Conservation (phyloP, 1,140 invertebrate genomes). For the Heliconius himera region DNA sequence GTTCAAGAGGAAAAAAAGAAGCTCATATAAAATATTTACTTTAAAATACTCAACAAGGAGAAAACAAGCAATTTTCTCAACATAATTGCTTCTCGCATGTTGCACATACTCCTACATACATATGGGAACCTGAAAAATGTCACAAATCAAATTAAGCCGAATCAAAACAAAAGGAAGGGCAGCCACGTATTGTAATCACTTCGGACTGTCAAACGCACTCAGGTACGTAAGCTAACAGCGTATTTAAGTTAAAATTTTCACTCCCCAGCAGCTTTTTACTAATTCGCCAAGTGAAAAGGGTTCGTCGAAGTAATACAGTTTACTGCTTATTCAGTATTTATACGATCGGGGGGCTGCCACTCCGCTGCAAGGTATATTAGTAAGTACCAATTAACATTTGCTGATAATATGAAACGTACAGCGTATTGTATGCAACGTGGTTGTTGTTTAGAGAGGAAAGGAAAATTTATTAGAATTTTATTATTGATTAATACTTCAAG, state of each 20-base stretch:
- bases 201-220: conserved; percentile 77
- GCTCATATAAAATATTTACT: background rate
- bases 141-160: conserved; percentile 75
- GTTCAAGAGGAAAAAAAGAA: conserved; percentile 1
- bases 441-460: background rate
- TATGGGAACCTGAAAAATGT: conserved; percentile 62
- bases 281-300: conserved; percentile 82
- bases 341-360: conserved; percentile 71
- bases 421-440: conserved; percentile 21
- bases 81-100: conserved; percentile 45
- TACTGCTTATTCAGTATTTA: conserved; percentile 82
- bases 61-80: conserved; percentile 12
- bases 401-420: conserved; percentile 45
- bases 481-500: too few relatives aligned
- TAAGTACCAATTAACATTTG: conserved; percentile 66
- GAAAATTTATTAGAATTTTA: background rate
- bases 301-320: conserved; percentile 81
- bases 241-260: conserved; percentile 81
- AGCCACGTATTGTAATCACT: conserved; percentile 74
- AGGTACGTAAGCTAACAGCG: conserved; percentile 72
- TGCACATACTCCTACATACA: background rate
- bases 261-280: conserved; percentile 81
- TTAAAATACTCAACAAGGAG: background rate
- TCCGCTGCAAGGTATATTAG: conserved; percentile 74
- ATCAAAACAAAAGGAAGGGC: conserved; percentile 76